These are phyloP conservation scores for Drosophila merina DNA, from an alignment of 2,888 invertebrate genomes.

Conservation along the genomic window DNA sequence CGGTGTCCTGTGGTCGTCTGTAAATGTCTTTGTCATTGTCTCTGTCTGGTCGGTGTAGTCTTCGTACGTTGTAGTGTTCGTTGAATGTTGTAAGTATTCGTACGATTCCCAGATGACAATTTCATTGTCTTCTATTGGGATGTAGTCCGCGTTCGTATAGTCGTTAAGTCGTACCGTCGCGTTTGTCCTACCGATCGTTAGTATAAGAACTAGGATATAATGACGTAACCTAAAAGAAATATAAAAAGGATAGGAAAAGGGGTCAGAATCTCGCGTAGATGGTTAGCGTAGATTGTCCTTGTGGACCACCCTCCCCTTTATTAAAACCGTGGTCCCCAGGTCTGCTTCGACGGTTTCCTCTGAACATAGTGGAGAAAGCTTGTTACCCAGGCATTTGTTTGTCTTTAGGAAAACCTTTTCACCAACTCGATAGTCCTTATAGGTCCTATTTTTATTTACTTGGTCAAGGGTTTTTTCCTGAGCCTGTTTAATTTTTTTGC, in stretches of 20 bases:
- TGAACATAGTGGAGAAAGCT: background rate
- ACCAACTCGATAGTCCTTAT: background rate
- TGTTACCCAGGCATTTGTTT: slow-evolving; percentile 1
- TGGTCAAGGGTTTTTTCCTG: background rate
- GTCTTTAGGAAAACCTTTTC: slow-evolving; percentile 9
- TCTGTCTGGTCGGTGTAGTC: background rate
- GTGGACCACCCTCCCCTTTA: too few species aligned
- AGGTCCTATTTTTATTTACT: background rate
- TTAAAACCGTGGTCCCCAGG: background rate
- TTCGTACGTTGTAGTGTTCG: too few species aligned
- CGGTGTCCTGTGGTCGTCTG: background rate
- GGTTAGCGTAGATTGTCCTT: too few species aligned
- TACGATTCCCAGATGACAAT: too few species aligned
- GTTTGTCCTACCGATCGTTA: too few species aligned
- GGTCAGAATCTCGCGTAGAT: slow-evolving; percentile 3
- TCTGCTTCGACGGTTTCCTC: background rate
- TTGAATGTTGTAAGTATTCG: too few species aligned
- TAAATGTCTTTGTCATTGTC: background rate
- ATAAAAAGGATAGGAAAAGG: too few species aligned
- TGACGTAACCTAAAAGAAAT: too few species aligned
- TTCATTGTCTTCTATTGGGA: too few species aligned
- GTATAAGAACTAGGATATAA: too few species aligned
- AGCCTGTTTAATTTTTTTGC: background rate
- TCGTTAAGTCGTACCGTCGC: too few species aligned
- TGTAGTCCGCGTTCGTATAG: too few species aligned